Percentiles rank a stretch among this genome's conserved stretches.
These are phyloP conservation scores for Pipistrellus pygmaeus DNA, from an alignment of 2,797 vertebrate genomes.

Conservation along the genomic window DNA sequence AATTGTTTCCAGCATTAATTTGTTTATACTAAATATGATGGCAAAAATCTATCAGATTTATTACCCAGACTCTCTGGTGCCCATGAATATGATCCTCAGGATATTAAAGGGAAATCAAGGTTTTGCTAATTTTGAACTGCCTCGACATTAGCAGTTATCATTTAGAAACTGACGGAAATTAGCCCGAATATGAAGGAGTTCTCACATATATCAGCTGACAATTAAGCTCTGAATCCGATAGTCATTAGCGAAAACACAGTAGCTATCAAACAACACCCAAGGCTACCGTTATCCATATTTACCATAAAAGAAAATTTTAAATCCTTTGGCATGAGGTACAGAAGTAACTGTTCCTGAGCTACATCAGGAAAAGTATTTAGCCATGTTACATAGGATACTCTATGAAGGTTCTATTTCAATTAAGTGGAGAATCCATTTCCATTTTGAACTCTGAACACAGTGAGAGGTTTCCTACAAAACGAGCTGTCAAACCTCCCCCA, in stretches of 20 bases:
- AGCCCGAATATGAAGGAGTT: slow-evolving; percentile 18
- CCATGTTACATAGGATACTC: not conserved
- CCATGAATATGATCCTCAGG: slow-evolving; percentile 57
- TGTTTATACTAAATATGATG: slow-evolving; percentile 69
- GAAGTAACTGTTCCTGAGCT: not conserved
- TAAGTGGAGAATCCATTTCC: not conserved
- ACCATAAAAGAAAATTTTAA: not conserved
- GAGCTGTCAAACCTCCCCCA: not conserved
- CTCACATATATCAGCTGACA: slow-evolving; percentile 42
- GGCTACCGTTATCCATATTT: slow-evolving; percentile 3
- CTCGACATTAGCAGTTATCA: slow-evolving; percentile 66
- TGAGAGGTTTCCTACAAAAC: not conserved
- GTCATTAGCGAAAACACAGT: slow-evolving; percentile 39
- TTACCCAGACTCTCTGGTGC: slow-evolving; percentile 65
- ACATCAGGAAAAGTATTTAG: not conserved
- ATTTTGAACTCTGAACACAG: not conserved
- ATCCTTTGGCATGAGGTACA: not conserved
- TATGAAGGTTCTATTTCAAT: not conserved
- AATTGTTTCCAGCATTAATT: slow-evolving; percentile 67
- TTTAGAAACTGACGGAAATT: slow-evolving; percentile 66
- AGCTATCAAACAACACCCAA: slow-evolving; percentile 5
- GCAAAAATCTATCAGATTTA: slow-evolving; percentile 70
- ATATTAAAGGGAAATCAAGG: slow-evolving; percentile 68
- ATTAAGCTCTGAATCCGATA: not conserved
- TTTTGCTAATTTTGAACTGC: slow-evolving; percentile 73